Evolutionary conservation across 1,140 invertebrate genomes (phyloP).

Genomic region (Halyomorpha halys): DNA sequence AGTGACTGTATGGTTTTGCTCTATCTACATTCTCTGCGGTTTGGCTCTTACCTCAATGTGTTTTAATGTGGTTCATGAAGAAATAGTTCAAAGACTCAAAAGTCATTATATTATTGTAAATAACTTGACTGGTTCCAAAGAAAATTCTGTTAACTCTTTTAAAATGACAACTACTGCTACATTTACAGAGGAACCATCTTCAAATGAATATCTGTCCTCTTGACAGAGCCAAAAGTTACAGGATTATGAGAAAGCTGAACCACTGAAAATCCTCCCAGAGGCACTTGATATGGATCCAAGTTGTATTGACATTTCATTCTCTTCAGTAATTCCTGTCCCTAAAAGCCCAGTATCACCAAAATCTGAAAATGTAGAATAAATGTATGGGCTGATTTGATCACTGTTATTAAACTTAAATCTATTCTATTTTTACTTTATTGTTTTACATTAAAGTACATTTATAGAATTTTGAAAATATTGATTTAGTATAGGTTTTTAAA

Average conservation of each 20-base stretch:
- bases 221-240: conserved; percentile 1
- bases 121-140: conserved; percentile 31
- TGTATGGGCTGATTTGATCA: neutral
- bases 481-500: neutral
- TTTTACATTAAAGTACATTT: neutral
- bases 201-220: conserved; percentile 2
- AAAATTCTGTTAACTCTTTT: conserved; percentile 36
- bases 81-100: conserved; percentile 68
- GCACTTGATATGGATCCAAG: conserved; percentile 7
- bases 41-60: conserved; percentile 96
- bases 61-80: conserved; percentile 93
- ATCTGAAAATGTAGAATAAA: neutral
- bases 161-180: conserved; percentile 17
- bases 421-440: neutral
- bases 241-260: conserved; percentile 5
- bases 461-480: neutral
- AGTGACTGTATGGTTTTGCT: conserved; percentile 76
- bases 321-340: conserved; percentile 3
- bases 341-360: conserved; percentile 3
- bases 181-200: conserved; percentile 7
- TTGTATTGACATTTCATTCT: conserved; percentile 15
- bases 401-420: neutral
- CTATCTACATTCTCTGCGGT: conserved; percentile 89
- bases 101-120: conserved; percentile 37
- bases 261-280: conserved; percentile 12